phyloP scores from a whole-genome alignment of 1,140 invertebrate genomes.

The Lamellibrachia luymesi region DNA sequence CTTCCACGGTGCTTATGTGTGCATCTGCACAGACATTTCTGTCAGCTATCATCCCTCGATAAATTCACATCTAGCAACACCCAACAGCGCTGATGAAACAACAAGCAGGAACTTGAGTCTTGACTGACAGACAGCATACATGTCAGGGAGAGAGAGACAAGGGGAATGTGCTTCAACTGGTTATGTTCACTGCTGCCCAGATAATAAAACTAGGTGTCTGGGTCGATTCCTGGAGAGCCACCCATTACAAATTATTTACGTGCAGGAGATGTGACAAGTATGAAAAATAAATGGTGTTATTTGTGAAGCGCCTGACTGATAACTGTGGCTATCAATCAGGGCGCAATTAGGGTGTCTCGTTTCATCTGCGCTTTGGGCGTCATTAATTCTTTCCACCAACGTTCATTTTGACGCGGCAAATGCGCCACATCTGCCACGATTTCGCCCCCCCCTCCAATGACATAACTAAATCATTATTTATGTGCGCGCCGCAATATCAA shows the following conservation, averaged over 20 bases:
- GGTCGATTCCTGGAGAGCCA: neutral
- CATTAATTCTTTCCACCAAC: conserved; percentile 31
- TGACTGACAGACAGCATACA: neutral
- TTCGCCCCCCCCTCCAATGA: neutral
- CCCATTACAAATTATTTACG: conserved; percentile 48
- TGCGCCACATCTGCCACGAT: neutral
- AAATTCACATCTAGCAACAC: conserved; percentile 1
- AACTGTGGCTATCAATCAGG: conserved; percentile 47
- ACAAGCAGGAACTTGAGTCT: neutral
- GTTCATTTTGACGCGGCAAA: neutral
- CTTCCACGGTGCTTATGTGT: conserved; percentile 3
- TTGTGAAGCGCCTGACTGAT: conserved; percentile 46
- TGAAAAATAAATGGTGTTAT: conserved; percentile 53
- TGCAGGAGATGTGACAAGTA: conserved; percentile 42
- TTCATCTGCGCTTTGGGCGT: conserved; percentile 42
- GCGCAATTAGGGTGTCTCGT: conserved; percentile 47
- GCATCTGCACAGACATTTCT: neutral
- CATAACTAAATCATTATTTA: conserved; percentile 7
- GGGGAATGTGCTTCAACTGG: neutral
- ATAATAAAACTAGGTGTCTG: conserved; percentile 5
- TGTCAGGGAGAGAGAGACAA: neutral
- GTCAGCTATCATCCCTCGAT: neutral
- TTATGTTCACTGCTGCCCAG: neutral
- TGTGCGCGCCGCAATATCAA: conserved; percentile 16
- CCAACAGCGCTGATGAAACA: neutral